phyloP scores from a whole-genome alignment of 2,888 invertebrate genomes.

The Bibio marci region DNA sequence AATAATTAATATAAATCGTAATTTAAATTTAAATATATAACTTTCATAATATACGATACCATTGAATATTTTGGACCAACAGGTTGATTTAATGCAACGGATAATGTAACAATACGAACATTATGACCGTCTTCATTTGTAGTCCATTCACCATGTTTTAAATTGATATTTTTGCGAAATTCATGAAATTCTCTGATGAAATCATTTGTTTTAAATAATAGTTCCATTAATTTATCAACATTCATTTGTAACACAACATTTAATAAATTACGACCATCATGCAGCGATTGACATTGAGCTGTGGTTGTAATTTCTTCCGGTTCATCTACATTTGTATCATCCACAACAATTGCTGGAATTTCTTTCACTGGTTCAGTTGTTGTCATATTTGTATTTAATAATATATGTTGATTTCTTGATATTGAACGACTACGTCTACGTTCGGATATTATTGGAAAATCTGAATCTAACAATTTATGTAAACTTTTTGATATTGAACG shows the following conservation, averaged over 20 bases:
- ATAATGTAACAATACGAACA: slow-evolving; percentile 63
- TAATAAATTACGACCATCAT: slow-evolving; percentile 60
- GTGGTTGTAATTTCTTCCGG: too few species aligned
- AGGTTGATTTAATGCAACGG: slow-evolving; percentile 64
- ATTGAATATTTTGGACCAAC: slow-evolving; percentile 85
- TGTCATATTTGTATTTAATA: too few species aligned
- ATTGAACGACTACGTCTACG: too few species aligned
- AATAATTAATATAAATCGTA: too few species aligned
- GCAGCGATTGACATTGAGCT: slow-evolving; percentile 45
- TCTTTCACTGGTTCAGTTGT: too few species aligned
- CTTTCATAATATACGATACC: slow-evolving; percentile 40
- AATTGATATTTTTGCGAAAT: slow-evolving; percentile 62
- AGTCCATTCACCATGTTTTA: slow-evolving; percentile 66
- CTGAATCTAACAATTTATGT: too few species aligned
- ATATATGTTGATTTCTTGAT: too few species aligned
- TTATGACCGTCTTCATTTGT: slow-evolving; percentile 52
- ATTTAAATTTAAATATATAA: too few species aligned
- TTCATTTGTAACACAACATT: slow-evolving; percentile 65
- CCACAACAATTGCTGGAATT: too few species aligned
- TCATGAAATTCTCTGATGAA: slow-evolving; percentile 76
- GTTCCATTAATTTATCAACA: slow-evolving; percentile 78
- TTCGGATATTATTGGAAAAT: too few species aligned
- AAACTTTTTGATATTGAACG: too few species aligned
- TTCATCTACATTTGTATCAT: too few species aligned
- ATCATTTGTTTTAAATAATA: slow-evolving; percentile 84